Evolutionary conservation across 2,797 vertebrate species (phyloP).

Genomic region (Pelobates cultripes): DNA sequence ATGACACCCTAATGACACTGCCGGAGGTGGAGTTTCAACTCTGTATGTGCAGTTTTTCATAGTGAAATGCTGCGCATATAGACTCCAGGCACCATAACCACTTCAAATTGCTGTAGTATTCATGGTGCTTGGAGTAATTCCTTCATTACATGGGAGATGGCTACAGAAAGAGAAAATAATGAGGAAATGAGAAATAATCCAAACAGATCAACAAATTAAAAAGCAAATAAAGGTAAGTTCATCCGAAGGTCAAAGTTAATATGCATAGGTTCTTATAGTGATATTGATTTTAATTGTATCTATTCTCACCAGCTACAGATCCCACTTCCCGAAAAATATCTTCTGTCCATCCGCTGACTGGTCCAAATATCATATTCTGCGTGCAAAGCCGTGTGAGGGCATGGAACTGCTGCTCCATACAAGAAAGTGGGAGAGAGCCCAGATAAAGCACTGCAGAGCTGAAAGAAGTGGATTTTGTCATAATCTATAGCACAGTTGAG

Average conservation of each 20-base stretch:
- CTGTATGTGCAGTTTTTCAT: too few relatives aligned
- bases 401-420: conserved; percentile 30
- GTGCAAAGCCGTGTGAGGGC: conserved; percentile 27
- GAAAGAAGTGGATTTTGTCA: not conserved
- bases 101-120: too few relatives aligned
- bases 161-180: too few relatives aligned
- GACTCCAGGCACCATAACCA: too few relatives aligned
- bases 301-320: conserved; percentile 41
- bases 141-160: too few relatives aligned
- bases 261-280: too few relatives aligned
- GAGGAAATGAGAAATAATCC: too few relatives aligned
- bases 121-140: too few relatives aligned
- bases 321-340: conserved; percentile 47
- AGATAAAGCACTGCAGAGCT: conserved; percentile 41
- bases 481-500: not conserved
- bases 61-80: too few relatives aligned
- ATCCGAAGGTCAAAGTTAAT: too few relatives aligned
- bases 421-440: conserved; percentile 28
- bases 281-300: not conserved
- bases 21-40: too few relatives aligned
- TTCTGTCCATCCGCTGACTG: conserved; percentile 39
- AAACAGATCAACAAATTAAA: not conserved
- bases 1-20: too few relatives aligned
- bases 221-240: not conserved
- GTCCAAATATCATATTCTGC: conserved; percentile 28